Conservation (phyloP, 92 coral and sea anemone species). For the Pocillopora meandrina region DNA sequence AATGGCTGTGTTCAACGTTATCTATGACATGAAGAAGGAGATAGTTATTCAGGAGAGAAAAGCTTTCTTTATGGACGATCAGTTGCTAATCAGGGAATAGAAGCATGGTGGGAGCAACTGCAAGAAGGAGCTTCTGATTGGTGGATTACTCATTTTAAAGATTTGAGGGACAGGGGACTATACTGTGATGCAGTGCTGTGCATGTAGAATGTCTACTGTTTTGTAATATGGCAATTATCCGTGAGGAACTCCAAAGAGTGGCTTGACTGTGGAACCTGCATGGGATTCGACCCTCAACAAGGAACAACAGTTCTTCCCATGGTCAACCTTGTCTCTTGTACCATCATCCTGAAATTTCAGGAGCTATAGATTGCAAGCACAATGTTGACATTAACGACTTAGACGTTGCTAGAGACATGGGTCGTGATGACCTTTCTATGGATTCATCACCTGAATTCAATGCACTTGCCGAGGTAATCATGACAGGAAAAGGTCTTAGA, state of each 20-base stretch:
- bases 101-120: slow-evolving; percentile 63
- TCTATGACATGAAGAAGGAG: slow-evolving; percentile 53
- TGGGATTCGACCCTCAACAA: slow-evolving; percentile 57
- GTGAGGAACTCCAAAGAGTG: slow-evolving; percentile 54
- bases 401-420: slow-evolving; percentile 53
- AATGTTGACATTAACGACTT: slow-evolving; percentile 44
- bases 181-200: slow-evolving; percentile 59
- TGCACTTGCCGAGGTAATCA: slow-evolving; percentile 53
- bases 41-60: slow-evolving; percentile 53
- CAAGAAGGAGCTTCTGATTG: slow-evolving; percentile 61
- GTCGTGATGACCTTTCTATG: slow-evolving; percentile 47
- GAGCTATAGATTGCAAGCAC: slow-evolving; percentile 43
- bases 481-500: slow-evolving; percentile 52
- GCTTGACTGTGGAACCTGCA: slow-evolving; percentile 54
- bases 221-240: slow-evolving; percentile 55
- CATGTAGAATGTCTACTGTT: slow-evolving; percentile 60
- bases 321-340: slow-evolving; percentile 60
- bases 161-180: slow-evolving; percentile 58
- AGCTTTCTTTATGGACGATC: slow-evolving; percentile 59
- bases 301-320: slow-evolving; percentile 52
- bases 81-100: slow-evolving; percentile 67
- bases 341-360: slow-evolving; percentile 37
- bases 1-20: not conserved
- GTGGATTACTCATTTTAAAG: slow-evolving; percentile 65
- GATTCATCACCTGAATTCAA: slow-evolving; percentile 44